Percentiles rank a stretch among this genome's conserved stretches.
Evolutionary conservation across 2,797 vertebrate species (phyloP).

Genomic region (Enteromius trimaculatus): DNA sequence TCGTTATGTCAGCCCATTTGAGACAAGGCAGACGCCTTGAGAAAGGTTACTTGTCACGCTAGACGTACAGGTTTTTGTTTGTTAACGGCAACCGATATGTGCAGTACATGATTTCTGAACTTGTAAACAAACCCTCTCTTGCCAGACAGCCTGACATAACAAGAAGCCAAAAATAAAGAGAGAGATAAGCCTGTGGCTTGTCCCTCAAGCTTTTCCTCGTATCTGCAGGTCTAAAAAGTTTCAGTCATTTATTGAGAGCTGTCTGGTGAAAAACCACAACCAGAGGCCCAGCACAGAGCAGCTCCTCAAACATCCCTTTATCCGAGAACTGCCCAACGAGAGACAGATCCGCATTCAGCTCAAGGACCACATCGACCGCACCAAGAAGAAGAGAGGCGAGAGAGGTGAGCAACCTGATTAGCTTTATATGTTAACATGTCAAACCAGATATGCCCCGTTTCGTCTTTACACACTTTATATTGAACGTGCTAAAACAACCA

Average conservation of each 20-base stretch:
- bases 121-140: background rate
- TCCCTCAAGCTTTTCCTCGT: background rate
- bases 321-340: conserved; percentile 89
- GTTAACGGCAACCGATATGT: background rate
- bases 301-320: conserved; percentile 91
- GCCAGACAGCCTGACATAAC: background rate
- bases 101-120: background rate
- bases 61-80: conserved; percentile 12
- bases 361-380: conserved; percentile 95
- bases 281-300: conserved; percentile 90
- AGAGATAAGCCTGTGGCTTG: background rate
- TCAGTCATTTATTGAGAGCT: conserved; percentile 94
- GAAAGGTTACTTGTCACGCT: background rate
- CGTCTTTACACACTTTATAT: background rate
- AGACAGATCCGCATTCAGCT: conserved; percentile 94
- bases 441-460: conserved; percentile 12
- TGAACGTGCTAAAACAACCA: background rate
- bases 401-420: conserved; percentile 69
- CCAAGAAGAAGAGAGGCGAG: conserved; percentile 92
- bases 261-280: conserved; percentile 91
- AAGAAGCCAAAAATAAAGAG: background rate
- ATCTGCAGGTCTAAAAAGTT: conserved; percentile 92
- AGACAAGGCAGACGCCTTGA: background rate
- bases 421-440: background rate
- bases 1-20: conserved; percentile 8